Percentiles rank a stretch among this genome's conserved stretches.
Evolutionary conservation across 2,888 invertebrate species (phyloP).

Genomic region (Parnassius orleans): DNA sequence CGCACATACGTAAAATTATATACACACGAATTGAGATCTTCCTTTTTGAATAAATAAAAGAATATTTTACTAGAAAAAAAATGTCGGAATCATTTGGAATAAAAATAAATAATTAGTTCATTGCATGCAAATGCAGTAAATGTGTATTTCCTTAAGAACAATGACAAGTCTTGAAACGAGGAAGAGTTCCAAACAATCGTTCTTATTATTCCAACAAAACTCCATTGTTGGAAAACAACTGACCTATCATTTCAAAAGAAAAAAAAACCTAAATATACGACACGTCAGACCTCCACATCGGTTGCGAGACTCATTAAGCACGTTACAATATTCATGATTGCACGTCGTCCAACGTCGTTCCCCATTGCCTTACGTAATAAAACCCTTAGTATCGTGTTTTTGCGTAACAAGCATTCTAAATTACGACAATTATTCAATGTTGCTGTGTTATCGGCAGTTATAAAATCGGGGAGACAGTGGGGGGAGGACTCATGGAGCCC

Average conservation of each 20-base stretch:
- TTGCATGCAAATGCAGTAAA: not conserved
- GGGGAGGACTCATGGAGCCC: slow-evolving; percentile 40
- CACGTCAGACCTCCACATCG: slow-evolving; percentile 13
- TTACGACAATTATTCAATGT: slow-evolving; percentile 79
- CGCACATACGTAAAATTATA: too few relatives aligned
- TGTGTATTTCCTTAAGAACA: slow-evolving; percentile 17
- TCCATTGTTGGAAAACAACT: slow-evolving; percentile 24
- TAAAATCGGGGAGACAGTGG: slow-evolving; percentile 63
- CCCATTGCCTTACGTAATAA: slow-evolving; percentile 61
- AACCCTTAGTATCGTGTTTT: slow-evolving; percentile 63
- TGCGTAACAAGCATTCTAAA: slow-evolving; percentile 72
- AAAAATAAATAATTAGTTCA: too few relatives aligned
- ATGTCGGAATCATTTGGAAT: too few relatives aligned
- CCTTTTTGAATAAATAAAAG: too few relatives aligned
- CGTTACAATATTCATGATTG: slow-evolving; percentile 26
- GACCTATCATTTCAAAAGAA: slow-evolving; percentile 26
- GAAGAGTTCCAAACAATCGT: slow-evolving; percentile 18
- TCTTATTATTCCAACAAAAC: slow-evolving; percentile 21
- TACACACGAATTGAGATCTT: too few relatives aligned
- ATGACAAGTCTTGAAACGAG: slow-evolving; percentile 14
- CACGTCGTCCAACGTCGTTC: slow-evolving; percentile 41
- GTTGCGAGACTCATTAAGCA: slow-evolving; percentile 18
- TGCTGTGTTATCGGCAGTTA: slow-evolving; percentile 73
- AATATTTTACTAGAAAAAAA: too few relatives aligned
- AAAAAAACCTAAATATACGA: slow-evolving; percentile 20